Conservation (phyloP, 2,797 vertebrate species). For the Rhadinocentrus ornatus region DNA sequence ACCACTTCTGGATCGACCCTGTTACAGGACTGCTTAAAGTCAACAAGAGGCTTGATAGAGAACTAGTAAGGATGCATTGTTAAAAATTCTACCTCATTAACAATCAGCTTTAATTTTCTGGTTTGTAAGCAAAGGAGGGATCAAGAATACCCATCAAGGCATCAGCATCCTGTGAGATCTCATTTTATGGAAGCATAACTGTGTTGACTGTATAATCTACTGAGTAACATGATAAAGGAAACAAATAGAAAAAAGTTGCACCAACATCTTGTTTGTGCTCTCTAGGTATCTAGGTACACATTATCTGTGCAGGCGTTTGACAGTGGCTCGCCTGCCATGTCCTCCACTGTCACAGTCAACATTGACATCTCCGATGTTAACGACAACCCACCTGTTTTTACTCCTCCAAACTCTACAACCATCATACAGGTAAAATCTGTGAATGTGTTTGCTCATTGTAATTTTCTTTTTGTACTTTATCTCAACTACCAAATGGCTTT, state of each 20-base stretch:
- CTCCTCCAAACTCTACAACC: slow-evolving; percentile 89
- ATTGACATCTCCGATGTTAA: slow-evolving; percentile 96
- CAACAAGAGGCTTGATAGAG: slow-evolving; percentile 93
- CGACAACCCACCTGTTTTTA: slow-evolving; percentile 93
- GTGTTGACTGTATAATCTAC: slow-evolving; percentile 2
- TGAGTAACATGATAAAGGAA: background rate
- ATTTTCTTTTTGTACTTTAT: background rate
- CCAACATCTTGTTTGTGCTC: background rate
- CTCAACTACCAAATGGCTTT: slow-evolving; percentile 4
- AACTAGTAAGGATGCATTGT: slow-evolving; percentile 85
- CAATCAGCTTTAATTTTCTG: slow-evolving; percentile 68
- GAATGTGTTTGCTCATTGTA: background rate
- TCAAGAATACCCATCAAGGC: slow-evolving; percentile 50
- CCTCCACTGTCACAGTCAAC: slow-evolving; percentile 90
- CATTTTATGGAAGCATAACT: slow-evolving; percentile 33
- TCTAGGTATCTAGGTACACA: slow-evolving; percentile 90
- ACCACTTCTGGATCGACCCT: slow-evolving; percentile 94
- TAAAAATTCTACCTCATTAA: slow-evolving; percentile 50
- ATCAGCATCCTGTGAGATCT: slow-evolving; percentile 37
- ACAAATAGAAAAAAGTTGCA: background rate
- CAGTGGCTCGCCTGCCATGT: slow-evolving; percentile 91
- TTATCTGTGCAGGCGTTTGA: slow-evolving; percentile 94
- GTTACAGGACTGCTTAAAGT: slow-evolving; percentile 92
- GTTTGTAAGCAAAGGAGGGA: slow-evolving; percentile 52
- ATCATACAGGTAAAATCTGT: slow-evolving; percentile 87